Evolutionary conservation across 2,113 vertebrate genomes (phyloP).

Genomic region (Crocuta crocuta): DNA sequence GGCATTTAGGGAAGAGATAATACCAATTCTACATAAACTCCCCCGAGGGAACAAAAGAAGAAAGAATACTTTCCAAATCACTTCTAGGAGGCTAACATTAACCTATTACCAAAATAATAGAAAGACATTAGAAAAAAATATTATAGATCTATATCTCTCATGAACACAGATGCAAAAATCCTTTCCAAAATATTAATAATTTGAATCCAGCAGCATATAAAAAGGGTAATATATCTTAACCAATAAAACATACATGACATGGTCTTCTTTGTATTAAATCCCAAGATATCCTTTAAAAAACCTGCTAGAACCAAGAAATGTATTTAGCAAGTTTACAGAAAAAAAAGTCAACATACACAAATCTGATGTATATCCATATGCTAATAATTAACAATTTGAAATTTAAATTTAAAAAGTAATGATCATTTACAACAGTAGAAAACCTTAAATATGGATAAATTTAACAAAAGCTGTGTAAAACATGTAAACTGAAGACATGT

Average conservation of each 20-base stretch:
- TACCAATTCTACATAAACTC: background rate
- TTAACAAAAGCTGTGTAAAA: background rate
- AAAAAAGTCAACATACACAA: background rate
- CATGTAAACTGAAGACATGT: background rate
- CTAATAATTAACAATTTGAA: background rate
- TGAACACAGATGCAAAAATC: background rate
- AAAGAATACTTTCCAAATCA: background rate
- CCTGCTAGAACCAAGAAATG: background rate
- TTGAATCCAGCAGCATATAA: background rate
- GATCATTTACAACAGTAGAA: background rate
- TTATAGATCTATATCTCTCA: background rate
- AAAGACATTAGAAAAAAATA: background rate
- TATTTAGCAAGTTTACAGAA: background rate
- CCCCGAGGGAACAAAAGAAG: conserved; percentile 2
- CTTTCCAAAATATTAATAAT: background rate
- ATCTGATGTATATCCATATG: background rate
- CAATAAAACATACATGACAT: background rate
- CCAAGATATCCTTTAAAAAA: background rate
- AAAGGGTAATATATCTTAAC: background rate
- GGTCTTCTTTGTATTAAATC: background rate
- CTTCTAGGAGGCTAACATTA: background rate
- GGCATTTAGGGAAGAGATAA: background rate
- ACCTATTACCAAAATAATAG: background rate
- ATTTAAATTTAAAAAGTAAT: conserved; percentile 9
- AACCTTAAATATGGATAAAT: background rate